Base-by-base conservation (phyloP, 2,113 vertebrate genomes). In the Sebastes schlegelii region DNA sequence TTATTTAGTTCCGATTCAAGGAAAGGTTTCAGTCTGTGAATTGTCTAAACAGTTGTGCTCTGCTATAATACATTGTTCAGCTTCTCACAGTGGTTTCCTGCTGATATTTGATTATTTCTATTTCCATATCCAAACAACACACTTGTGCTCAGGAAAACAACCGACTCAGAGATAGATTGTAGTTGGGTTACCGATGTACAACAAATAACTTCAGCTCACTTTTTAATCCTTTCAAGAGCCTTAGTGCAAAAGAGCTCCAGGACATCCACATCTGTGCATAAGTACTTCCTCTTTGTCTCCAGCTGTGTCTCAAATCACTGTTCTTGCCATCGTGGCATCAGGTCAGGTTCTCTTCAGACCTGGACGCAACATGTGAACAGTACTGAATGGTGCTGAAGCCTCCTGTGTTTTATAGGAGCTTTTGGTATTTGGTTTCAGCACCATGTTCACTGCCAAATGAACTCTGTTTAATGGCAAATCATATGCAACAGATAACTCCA, bases 221-320 rank as follows among this genome's bases (percentile, higher is more conserved):
- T 82, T 89, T 83, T 43, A 19, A 43, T 82, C 80, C 77, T 70
- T 66, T 68, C 61, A 23, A 40, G 55, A 77, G 61, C 46, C 71
- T 23, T 46, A 16, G 57, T 58, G 82, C 45, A 58, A 52, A 75
- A 71, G 26, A 70, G 52, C 63, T 63, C 49, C 16, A 75, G 67
- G 26, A 70, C 48, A 60, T 63, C 49, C 16, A 89, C 74, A 58
- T 82, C 69, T 79, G 34, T 91, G 86, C 62, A 84, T 77, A 93
- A 92, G 72, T 74, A 80, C 88, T 92, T 92, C 82, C 52, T 77
- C 74, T 69, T 82, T 57, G 52, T 83, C 78, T 89, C 80, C 86
- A 83, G 75, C 82, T 86, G 85, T 26, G 85, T 71, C 81, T 62
- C 77, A 81, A 84, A 81, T 82, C 68, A n/a, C 64, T 58, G 82